Evolutionary conservation across 2,113 vertebrate species (phyloP).

Genomic region (Silurus meridionalis): DNA sequence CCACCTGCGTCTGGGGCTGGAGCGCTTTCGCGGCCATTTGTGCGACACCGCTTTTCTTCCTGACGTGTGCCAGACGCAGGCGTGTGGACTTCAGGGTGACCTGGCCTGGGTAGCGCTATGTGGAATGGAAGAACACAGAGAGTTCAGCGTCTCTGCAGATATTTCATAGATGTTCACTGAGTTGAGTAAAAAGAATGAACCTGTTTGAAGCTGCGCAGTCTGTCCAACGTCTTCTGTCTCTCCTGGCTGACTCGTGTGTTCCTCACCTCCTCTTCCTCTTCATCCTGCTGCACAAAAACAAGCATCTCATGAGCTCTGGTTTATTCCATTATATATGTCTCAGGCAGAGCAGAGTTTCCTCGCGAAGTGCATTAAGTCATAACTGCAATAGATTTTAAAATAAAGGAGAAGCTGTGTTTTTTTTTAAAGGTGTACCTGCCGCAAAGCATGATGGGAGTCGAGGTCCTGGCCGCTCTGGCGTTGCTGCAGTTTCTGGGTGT

Average conservation of each 20-base stretch:
- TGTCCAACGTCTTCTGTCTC: constrained; percentile 88
- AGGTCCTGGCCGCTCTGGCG: constrained; percentile 72
- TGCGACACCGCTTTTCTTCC: constrained; percentile 70
- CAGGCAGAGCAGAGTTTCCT: neutral
- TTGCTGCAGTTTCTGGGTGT: constrained; percentile 88
- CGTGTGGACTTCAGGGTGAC: constrained; percentile 92
- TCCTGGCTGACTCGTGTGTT: constrained; percentile 87
- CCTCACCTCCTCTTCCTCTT: constrained; percentile 85
- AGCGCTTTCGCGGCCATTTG: constrained; percentile 41
- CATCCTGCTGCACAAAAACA: constrained; percentile 62
- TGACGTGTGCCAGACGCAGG: constrained; percentile 73
- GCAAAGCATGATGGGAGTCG: constrained; percentile 68
- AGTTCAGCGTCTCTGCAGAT: neutral
- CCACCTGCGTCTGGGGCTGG: constrained; percentile 73
- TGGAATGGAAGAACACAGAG: neutral
- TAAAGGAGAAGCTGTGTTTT: neutral
- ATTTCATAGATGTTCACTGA: neutral
- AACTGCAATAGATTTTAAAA: neutral
- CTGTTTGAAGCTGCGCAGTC: constrained; percentile 93
- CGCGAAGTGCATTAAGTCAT: neutral
- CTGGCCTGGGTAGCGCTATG: constrained; percentile 90
- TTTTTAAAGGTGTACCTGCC: constrained; percentile 69
- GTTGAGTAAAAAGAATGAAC: constrained; percentile 63
- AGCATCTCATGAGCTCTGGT: neutral
- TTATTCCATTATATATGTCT: neutral